Evolutionary conservation across 1,140 invertebrate species (phyloP), one percentile per base, ranked within the genome.

Genomic region (Brachionus koreanus): DNA sequence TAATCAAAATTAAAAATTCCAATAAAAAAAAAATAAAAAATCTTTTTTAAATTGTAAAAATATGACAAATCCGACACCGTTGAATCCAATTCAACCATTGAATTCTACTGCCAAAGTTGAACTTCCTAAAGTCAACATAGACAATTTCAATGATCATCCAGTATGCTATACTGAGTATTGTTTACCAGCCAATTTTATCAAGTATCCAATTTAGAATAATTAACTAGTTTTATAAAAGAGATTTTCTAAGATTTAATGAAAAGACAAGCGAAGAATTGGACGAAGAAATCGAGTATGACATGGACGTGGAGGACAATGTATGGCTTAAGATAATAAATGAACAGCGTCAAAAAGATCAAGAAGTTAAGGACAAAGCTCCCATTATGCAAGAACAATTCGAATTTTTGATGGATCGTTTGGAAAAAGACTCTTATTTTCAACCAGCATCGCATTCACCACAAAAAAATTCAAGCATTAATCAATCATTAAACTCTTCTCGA

Each of bases 341-440:
- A 39, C 86, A 46, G 84, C 85, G 79, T 83, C 84, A 63, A 84
- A 85, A 49, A 5, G 76, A 79, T 37, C 33, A 46, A 4, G 61
- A 57, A 33, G 33, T 65, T 2, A 39, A 79, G 76, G 82, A 85
- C 25, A 46, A 83, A 33, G 65, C 63, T 6, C 52, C 83, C 23
- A 84, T 87, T 1, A 83, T 85, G n/a, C 86, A 88, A 37, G 94
- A 96, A 86, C 93, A 92, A 0, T 93, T 98, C 89, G 96, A 98
- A 89, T 87, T 97, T 2, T 88, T 98, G 6, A 98, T 98, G 95
- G 96, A 98, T 89, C 91, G 95, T 82, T 89, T 98, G 83, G 96
- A 98, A 87, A 98, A 98, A 87, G 96, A 98, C 88, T 97, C 95
- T 1, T 97, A 96, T 88, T 97, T 98, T 88, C 94, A 95, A 86